Percentiles rank a stretch among this genome's conserved stretches.
Conservation (phyloP, 2,888 invertebrate genomes). For the Carabus problematicus region DNA sequence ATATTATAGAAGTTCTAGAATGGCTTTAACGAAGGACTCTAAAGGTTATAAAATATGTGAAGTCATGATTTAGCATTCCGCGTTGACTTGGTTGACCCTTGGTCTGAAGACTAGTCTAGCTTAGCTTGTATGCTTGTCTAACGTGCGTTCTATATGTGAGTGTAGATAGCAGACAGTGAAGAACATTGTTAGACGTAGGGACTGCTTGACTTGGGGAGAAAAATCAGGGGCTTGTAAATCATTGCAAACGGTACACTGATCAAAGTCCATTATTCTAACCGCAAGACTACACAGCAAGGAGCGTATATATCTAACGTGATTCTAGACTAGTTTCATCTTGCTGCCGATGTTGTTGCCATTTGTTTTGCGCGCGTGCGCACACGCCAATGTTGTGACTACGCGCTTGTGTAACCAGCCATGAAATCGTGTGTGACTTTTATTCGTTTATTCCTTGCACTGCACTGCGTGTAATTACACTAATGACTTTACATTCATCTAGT, state of each 20-base stretch:
- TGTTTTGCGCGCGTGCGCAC: too few species aligned
- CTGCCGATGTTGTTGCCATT: not conserved
- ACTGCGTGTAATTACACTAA: too few species aligned
- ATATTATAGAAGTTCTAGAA: constrained; percentile 7
- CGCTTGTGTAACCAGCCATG: constrained; percentile 20
- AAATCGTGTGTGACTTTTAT: not conserved
- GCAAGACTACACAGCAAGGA: constrained; percentile 3
- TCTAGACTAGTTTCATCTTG: not conserved
- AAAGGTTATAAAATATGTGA: not conserved
- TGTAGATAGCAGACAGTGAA: too few species aligned
- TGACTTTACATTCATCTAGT: too few species aligned
- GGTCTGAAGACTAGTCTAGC: not conserved
- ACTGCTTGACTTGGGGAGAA: constrained; percentile 15
- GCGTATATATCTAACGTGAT: constrained; percentile 14
- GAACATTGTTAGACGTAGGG: too few species aligned
- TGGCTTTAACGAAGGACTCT: constrained; percentile 11
- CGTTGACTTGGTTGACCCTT: constrained; percentile 13
- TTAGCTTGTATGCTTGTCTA: not conserved
- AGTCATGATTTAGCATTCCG: constrained; percentile 21
- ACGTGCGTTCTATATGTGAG: too few species aligned
- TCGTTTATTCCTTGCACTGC: too few species aligned
- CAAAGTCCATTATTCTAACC: constrained; percentile 33
- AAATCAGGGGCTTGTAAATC: constrained; percentile 37
- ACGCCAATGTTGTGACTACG: not conserved
- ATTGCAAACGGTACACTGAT: constrained; percentile 26